Percentiles rank a stretch among this genome's conserved stretches.
Conservation (phyloP, 2,113 vertebrate genomes). For the Gallinago paraguaiae region DNA sequence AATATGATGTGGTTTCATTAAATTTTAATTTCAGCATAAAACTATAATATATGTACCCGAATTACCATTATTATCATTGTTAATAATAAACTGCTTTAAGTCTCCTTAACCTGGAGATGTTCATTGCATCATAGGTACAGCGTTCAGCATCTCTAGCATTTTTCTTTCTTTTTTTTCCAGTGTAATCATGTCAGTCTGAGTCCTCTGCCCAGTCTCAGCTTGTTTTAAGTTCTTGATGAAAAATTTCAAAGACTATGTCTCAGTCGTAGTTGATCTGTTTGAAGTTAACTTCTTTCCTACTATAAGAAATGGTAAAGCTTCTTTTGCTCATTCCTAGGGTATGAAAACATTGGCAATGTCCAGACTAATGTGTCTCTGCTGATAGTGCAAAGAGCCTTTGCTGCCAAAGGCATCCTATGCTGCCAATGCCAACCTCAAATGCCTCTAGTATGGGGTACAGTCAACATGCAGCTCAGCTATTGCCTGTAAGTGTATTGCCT, state of each 20-base stretch:
- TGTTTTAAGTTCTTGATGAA: not conserved
- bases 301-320: not conserved
- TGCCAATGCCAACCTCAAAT: not conserved
- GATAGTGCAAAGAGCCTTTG: not conserved
- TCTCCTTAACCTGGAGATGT: not conserved
- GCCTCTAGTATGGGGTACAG: not conserved
- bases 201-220: not conserved
- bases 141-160: not conserved
- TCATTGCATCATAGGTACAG: not conserved
- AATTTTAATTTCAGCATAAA: not conserved
- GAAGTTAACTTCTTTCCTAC: not conserved
- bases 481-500: not conserved
- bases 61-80: not conserved
- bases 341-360: not conserved
- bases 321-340: not conserved
- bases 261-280: not conserved
- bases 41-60: not conserved
- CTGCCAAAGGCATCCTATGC: not conserved
- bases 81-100: not conserved
- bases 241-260: not conserved
- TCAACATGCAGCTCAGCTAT: not conserved
- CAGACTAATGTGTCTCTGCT: not conserved
- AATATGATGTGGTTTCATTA: not conserved
- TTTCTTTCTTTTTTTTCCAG: not conserved
- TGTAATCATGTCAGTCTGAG: not conserved